Evolutionary conservation across 1,140 invertebrate genomes (phyloP).

Genomic region (Aphis gossypii): DNA sequence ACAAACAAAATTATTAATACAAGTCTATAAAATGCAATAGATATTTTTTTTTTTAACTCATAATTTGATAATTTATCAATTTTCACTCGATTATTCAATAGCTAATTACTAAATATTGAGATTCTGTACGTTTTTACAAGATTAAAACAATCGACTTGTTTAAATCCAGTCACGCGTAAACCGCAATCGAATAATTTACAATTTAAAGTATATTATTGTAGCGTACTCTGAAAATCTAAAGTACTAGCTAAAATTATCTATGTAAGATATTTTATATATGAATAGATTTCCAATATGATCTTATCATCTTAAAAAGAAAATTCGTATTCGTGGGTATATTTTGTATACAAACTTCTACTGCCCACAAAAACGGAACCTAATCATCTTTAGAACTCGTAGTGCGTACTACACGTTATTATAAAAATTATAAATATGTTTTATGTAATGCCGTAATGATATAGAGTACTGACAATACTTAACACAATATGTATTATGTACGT

Average conservation of each 20-base stretch:
- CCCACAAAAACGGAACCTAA: neutral
- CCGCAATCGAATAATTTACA: too few species aligned
- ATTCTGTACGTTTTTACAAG: neutral
- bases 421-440: neutral
- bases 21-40: neutral
- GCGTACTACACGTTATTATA: neutral
- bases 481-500: neutral
- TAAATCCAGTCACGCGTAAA: too few species aligned
- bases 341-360: neutral
- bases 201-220: neutral
- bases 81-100: too few species aligned
- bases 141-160: too few species aligned
- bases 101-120: neutral
- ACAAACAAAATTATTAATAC: neutral
- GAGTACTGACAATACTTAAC: neutral
- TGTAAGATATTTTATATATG: neutral
- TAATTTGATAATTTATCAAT: neutral
- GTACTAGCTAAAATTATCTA: neutral
- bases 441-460: neutral
- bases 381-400: neutral
- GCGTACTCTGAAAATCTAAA: neutral
- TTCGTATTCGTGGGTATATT: neutral
- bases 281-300: neutral
- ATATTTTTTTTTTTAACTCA: neutral
- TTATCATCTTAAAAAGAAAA: neutral